Percentiles rank a stretch among this genome's conserved stretches.
Evolutionary conservation across 2,797 vertebrate species (phyloP).

Genomic region (Phalanger gymnotis): DNA sequence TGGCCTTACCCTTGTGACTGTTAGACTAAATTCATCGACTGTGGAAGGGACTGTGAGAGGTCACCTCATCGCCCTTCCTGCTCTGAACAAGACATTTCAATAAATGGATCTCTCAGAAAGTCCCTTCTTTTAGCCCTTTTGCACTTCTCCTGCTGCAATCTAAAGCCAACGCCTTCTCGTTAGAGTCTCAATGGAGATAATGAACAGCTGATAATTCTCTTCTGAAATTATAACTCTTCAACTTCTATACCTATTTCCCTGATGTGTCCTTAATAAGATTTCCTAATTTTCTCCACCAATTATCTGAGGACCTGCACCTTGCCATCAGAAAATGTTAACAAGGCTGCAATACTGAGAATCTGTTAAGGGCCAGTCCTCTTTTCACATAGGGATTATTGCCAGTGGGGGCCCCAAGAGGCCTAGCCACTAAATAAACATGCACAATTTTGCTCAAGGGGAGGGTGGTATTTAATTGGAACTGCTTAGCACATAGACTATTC

Average conservation of each 20-base stretch:
- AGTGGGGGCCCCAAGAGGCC: neutral
- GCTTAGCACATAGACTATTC: neutral
- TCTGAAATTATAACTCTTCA: neutral
- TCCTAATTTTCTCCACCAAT: neutral
- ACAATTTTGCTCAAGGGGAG: neutral
- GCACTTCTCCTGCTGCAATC: neutral
- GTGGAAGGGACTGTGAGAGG: slow-evolving; percentile 32
- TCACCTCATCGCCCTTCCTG: slow-evolving; percentile 18
- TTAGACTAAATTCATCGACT: slow-evolving; percentile 21
- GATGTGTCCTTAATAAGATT: neutral
- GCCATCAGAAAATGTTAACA: neutral
- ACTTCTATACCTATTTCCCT: neutral
- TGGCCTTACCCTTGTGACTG: neutral
- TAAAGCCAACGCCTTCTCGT: neutral
- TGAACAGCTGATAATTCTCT: neutral
- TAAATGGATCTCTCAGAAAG: neutral
- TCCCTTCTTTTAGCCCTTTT: neutral
- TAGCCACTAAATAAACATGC: neutral
- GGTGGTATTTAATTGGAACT: neutral
- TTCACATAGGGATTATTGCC: neutral
- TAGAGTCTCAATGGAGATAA: neutral
- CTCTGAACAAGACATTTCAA: neutral
- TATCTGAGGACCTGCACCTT: neutral
- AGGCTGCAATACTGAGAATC: neutral
- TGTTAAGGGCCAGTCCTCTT: neutral